Evolutionary conservation across 2,888 invertebrate species (phyloP).

Genomic region (Caradrina clavipalpis): DNA sequence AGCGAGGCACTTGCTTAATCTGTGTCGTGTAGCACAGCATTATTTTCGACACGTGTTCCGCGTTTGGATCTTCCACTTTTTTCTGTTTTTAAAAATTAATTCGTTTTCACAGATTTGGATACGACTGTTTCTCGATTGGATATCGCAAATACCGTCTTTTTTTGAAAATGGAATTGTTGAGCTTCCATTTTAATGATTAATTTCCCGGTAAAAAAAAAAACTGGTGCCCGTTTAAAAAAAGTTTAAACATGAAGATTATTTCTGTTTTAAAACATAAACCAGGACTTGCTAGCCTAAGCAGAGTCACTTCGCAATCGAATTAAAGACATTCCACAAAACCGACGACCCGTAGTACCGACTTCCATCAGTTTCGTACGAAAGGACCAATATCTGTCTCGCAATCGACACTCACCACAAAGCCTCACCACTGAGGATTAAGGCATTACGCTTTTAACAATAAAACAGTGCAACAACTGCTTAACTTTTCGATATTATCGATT

Average conservation of each 20-base stretch:
- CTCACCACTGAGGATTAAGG: constrained; percentile 65
- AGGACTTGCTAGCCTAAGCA: background rate
- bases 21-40: constrained; percentile 81
- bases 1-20: constrained; percentile 88
- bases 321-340: constrained; percentile 11
- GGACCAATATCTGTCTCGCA: constrained; percentile 63
- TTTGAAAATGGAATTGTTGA: too few relatives aligned
- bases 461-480: constrained; percentile 51
- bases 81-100: constrained; percentile 66
- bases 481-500: constrained; percentile 54
- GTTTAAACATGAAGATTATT: background rate
- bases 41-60: constrained; percentile 87
- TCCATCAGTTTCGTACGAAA: constrained; percentile 3
- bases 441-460: constrained; percentile 68
- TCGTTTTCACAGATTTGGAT: constrained; percentile 19
- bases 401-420: constrained; percentile 68
- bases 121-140: constrained; percentile 31
- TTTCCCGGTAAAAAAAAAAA: background rate
- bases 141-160: background rate
- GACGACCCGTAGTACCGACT: constrained; percentile 29
- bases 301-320: constrained; percentile 6
- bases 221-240: too few relatives aligned
- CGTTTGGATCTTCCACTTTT: constrained; percentile 68
- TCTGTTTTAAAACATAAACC: background rate
- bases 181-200: too few relatives aligned